Base-by-base conservation (phyloP, 2,888 invertebrate genomes). In the Eilema sororculum region DNA sequence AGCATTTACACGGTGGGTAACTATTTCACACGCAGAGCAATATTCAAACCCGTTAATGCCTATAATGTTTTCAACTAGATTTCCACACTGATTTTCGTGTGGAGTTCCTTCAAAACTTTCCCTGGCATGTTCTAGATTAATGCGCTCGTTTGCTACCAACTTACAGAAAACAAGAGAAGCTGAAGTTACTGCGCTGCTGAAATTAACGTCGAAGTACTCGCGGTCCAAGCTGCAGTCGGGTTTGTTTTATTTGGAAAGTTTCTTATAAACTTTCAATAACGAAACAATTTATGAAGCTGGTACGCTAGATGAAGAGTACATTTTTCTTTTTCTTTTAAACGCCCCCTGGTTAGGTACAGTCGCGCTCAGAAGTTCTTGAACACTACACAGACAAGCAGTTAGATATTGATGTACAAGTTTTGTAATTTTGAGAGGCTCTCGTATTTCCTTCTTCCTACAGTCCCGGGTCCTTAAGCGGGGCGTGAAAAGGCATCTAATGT, bases 271-370 rank as follows among this genome's bases (percentile, higher is more conserved):
- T 78, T 75, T 60, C 28, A 66, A 57, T 22, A 20, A 57, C 67
- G 63, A 73, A 74, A 24, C 71, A 78, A 78, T 78, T 74, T 67
- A 46, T 67, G 22, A 20, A 73, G 71, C 63, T 71, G 57, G 57
- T 46, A 52, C 52, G 52, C 52, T 52, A 52, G n/a, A n/a, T 52
- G n/a, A 52, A 52, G 52, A n/a, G 20, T n/a, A 52, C n/a, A 16
- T 46, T 46, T 46, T 46, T 20, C 46, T 9, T 52, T 52, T 52
- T 52, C 20, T 8, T 52, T 8, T 52, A 8, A 52, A 52, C n/a
- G 20, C 20, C 10, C 12, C 12, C 33, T 12, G 12, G 5, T 12
- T 37, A 2, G 33, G 33, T 37, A 37, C 33, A 37, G 33, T 37
- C 12, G 33, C 33, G 12, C 3, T 37, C 33, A 37, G 33, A 37